phyloP scores from a whole-genome alignment of 2,888 invertebrate species.

The Drosophila flavopinicola region DNA sequence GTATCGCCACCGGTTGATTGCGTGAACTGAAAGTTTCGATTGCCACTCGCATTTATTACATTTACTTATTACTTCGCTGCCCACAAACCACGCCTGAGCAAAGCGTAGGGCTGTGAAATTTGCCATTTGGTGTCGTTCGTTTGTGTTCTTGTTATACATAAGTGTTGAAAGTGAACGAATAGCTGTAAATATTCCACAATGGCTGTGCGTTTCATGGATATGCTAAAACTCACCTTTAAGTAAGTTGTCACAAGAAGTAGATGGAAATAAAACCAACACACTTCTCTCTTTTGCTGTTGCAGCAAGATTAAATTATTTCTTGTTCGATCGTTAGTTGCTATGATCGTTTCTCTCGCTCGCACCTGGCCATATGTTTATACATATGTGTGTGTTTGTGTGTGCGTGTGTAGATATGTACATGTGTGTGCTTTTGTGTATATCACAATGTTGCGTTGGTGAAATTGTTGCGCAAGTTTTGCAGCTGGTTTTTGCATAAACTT shows the following conservation, averaged over 20 bases:
- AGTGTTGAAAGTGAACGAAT: background rate
- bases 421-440: conserved; percentile 6
- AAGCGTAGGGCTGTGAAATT: conserved; percentile 30
- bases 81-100: conserved; percentile 11
- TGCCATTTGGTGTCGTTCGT: conserved; percentile 11
- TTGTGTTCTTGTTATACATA: conserved; percentile 10
- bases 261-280: conserved; percentile 14
- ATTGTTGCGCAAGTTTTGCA: conserved; percentile 68
- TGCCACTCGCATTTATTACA: conserved; percentile 3
- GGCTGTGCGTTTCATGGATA: conserved; percentile 74
- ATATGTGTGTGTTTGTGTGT: conserved; percentile 14
- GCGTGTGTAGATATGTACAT: conserved; percentile 1
- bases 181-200: conserved; percentile 40
- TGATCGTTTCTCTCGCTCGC: conserved; percentile 31
- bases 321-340: conserved; percentile 29
- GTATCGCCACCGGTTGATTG: background rate
- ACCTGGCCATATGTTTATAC: conserved; percentile 3
- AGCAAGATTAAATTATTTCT: conserved; percentile 37
- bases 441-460: conserved; percentile 56
- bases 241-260: conserved; percentile 60
- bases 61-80: conserved; percentile 47
- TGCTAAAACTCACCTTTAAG: conserved; percentile 80
- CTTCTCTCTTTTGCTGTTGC: conserved; percentile 38
- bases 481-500: conserved; percentile 55
- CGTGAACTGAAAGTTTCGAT: conserved; percentile 8